Percentiles rank a stretch among this genome's conserved stretches.
These are phyloP conservation scores for Aspidoscelis tigris DNA, from an alignment of 2,113 vertebrate genomes.

Conservation along the genomic window DNA sequence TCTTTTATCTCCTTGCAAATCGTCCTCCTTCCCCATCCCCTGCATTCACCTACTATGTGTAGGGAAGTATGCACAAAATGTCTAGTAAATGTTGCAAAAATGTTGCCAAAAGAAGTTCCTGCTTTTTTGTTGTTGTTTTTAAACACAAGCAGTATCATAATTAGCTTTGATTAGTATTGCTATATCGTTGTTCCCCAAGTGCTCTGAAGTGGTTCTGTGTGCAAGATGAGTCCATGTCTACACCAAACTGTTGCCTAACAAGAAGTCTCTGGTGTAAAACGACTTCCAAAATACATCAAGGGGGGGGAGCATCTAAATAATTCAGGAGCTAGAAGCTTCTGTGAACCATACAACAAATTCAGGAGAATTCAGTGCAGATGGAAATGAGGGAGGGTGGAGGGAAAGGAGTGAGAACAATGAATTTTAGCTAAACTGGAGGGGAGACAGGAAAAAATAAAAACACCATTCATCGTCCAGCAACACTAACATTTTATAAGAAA, in stretches of 20 bases:
- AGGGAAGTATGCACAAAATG: not conserved
- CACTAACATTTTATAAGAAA: constrained; percentile 16
- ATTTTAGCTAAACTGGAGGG: constrained; percentile 28
- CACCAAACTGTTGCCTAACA: constrained; percentile 3
- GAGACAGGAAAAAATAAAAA: not conserved
- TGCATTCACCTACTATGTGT: no score
- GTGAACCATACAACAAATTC: not conserved
- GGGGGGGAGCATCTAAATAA: constrained; percentile 35
- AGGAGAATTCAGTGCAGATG: not conserved
- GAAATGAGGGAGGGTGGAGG: not conserved
- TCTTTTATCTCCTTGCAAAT: no score
- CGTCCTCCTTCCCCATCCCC: no score
- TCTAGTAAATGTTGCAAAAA: not conserved
- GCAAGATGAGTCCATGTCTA: not conserved
- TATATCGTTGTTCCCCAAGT: not conserved
- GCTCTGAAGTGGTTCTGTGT: not conserved
- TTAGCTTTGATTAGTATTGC: not conserved
- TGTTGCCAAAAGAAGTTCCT: not conserved
- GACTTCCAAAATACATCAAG: not conserved
- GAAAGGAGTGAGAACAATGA: not conserved
- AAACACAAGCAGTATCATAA: not conserved
- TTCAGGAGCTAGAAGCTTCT: not conserved
- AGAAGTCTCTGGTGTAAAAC: constrained; percentile 19
- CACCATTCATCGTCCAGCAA: not conserved
- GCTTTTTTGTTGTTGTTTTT: not conserved